Conservation (phyloP, 1,140 invertebrate species). For the Camponotus vicinus region DNA sequence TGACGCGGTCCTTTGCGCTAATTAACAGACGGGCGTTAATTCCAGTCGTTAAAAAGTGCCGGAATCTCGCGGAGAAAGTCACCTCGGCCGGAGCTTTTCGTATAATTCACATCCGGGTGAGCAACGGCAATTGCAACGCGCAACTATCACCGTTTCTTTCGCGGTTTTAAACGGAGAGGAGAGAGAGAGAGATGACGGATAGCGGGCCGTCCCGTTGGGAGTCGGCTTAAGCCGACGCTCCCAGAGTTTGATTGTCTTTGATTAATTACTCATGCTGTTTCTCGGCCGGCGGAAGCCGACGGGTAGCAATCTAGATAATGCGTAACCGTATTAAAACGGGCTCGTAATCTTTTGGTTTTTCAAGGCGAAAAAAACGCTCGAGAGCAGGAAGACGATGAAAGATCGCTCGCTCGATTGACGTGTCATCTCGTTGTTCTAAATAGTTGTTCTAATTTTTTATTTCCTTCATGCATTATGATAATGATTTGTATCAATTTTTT, state of each 20-base stretch:
- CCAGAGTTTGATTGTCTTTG: slow-evolving; percentile 86
- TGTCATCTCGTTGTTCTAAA: not conserved
- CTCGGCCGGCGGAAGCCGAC: slow-evolving; percentile 79
- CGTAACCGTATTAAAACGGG: slow-evolving; percentile 82
- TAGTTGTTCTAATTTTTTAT: no score
- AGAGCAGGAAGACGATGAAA: not conserved
- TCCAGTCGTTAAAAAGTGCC: slow-evolving; percentile 42
- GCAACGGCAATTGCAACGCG: slow-evolving; percentile 41
- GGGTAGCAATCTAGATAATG: slow-evolving; percentile 84
- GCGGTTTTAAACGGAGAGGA: slow-evolving; percentile 63
- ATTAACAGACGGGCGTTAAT: slow-evolving; percentile 52
- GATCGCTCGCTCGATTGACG: not conserved
- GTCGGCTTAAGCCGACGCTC: slow-evolving; percentile 77
- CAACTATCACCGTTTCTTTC: slow-evolving; percentile 48
- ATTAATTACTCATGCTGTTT: slow-evolving; percentile 84
- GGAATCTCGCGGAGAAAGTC: slow-evolving; percentile 55
- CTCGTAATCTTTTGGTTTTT: slow-evolving; percentile 74
- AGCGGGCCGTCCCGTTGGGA: slow-evolving; percentile 79
- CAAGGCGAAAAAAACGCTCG: slow-evolving; percentile 52
- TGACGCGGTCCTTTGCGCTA: slow-evolving; percentile 1
- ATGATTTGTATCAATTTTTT: not conserved
- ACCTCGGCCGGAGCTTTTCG: slow-evolving; percentile 59
- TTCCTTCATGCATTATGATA: no score
- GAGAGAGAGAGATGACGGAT: slow-evolving; percentile 76
- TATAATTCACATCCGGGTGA: slow-evolving; percentile 64